These are phyloP conservation scores for Epinotia demarniana DNA, from an alignment of 2,888 invertebrate genomes.

Conservation along the genomic window DNA sequence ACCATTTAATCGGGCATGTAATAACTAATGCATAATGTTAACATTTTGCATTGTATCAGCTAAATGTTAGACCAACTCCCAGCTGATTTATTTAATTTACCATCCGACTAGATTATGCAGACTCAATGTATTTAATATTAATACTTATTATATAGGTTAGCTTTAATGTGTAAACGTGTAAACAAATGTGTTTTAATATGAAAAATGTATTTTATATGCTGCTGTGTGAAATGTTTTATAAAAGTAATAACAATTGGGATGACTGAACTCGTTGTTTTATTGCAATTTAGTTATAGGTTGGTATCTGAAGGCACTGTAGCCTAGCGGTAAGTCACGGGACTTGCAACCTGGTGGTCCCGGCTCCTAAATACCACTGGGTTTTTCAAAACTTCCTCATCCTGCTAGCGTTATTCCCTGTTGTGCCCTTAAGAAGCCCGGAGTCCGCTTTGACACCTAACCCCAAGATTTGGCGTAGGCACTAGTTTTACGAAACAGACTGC, in stretches of 20 bases:
- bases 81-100: conserved; percentile 22
- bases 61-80: conserved; percentile 18
- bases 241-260: conserved; percentile 16
- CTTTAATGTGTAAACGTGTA: background rate
- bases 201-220: conserved; percentile 28
- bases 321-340: too few species aligned
- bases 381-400: too few species aligned
- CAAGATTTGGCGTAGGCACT: too few species aligned
- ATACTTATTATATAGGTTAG: conserved; percentile 12
- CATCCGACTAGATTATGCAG: conserved; percentile 23
- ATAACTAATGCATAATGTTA: conserved; percentile 33
- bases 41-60: conserved; percentile 14
- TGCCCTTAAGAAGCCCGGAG: too few species aligned
- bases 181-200: conserved; percentile 30
- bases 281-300: background rate
- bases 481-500: too few species aligned
- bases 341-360: too few species aligned
- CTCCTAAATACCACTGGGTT: too few species aligned
- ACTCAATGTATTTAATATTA: conserved; percentile 24
- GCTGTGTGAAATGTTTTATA: conserved; percentile 29
- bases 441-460: too few species aligned
- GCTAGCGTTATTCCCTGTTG: too few species aligned
- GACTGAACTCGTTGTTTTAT: conserved; percentile 15
- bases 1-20: conserved; percentile 8
- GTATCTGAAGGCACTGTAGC: too few species aligned